phyloP scores from a whole-genome alignment of 1,140 invertebrate species.

The Rhopalosiphum padi region DNA sequence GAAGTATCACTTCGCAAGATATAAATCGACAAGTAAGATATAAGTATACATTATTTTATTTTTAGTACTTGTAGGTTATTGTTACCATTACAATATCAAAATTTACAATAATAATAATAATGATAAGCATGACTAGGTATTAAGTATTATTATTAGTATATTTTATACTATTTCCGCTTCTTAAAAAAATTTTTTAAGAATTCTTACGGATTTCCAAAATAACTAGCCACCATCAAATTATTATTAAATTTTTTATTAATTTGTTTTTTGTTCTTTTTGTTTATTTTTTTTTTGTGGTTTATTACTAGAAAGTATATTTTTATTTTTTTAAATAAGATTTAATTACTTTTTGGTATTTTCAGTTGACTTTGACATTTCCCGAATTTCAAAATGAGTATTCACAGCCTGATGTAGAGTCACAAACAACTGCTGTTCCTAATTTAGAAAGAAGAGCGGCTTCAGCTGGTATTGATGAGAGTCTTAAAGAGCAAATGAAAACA shows the following conservation, averaged over 20 bases:
- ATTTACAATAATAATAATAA: no score
- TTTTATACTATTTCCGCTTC: no score
- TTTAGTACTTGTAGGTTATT: not conserved
- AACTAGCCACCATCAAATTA: no score
- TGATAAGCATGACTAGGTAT: no score
- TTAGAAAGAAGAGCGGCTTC: constrained; percentile 69
- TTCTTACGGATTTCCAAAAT: no score
- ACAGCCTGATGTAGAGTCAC: not conserved
- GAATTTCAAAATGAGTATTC: constrained; percentile 38
- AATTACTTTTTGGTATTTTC: not conserved
- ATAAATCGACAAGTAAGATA: constrained; percentile 52
- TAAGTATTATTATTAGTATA: no score
- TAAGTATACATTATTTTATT: not conserved
- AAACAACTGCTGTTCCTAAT: constrained; percentile 59
- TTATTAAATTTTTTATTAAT: no score
- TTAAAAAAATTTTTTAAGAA: no score
- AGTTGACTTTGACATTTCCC: constrained; percentile 40
- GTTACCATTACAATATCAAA: not conserved
- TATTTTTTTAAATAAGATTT: no score
- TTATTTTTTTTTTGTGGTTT: no score
- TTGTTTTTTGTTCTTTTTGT: no score
- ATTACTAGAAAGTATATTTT: not conserved
- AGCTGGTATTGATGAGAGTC: constrained; percentile 62
- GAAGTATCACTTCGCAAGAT: constrained; percentile 47
- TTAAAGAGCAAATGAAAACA: constrained; percentile 41